Evolutionary conservation across 2,797 vertebrate genomes (phyloP), one percentile per base, ranked within the genome.

Genomic region (Enteromius treurensis): DNA sequence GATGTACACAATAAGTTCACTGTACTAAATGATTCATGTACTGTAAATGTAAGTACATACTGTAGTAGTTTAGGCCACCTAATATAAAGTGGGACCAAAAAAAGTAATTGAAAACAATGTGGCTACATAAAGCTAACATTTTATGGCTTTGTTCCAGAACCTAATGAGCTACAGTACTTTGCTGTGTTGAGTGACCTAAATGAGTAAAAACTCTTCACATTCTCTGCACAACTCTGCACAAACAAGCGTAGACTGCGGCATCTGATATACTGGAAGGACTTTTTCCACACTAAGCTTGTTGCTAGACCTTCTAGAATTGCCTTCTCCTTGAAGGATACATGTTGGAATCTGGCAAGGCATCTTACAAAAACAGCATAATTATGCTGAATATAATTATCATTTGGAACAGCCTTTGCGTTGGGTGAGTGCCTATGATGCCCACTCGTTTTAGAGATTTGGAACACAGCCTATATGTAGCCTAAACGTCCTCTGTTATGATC

Each of bases 331-430:
- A 51, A 32, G 70, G 49, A 34, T 53, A 53, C 47, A 53, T 8
- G 10, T 5, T 53, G 47, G 47, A 74, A 53, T 74, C 13, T 74
- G 71, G 49, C 71, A 55, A 14, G 19, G 71, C 6, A 37, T 55
- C 17, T 15, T 55, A 15, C 29, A 55, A 55, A 75, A 32, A 75
- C 45, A 13, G 45, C 45, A 51, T 73, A 73, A 21, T 51, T 73
- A 55, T 34, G 19, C 71, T 55, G 3, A 37, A 75, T 55, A 75
- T 75, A 11, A 53, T 74, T 75, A 75, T 75, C 19, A 53, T 74
- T 75, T 55, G 19, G 32, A 51, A 32, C 26, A 32, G 70, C 15
- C 45, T 49, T 17, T 32, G 7, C 15, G 7, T 32, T 73, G 70
- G n/a, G 26, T 3, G 17, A 74, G 32, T 37, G 32, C 73, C 71